A percentile compares a stretch with the other conserved stretches of the same genome.
phyloP scores from a whole-genome alignment of 2,113 vertebrate genomes.

The Carassius gibelio region DNA sequence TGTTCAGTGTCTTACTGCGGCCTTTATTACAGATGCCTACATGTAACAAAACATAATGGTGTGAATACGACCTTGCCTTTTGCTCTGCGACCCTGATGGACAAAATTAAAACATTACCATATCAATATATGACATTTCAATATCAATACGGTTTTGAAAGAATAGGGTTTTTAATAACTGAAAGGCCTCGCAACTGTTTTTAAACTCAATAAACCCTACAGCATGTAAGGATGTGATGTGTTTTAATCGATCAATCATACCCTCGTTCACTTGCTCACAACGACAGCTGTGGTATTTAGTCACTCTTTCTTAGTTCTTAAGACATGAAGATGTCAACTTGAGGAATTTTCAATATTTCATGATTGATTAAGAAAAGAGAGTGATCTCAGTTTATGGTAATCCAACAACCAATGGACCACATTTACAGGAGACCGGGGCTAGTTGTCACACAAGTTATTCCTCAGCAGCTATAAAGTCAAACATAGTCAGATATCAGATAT shows the following conservation, averaged over 20 bases:
- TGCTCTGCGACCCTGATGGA: not conserved
- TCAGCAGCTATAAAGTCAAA: not conserved
- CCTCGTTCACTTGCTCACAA: not conserved
- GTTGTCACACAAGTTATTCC: not conserved
- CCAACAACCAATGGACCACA: not conserved
- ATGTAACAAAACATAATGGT: slow-evolving; percentile 9
- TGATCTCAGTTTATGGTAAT: not conserved
- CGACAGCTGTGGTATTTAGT: slow-evolving; percentile 12
- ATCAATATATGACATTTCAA: slow-evolving; percentile 35
- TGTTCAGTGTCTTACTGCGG: slow-evolving; percentile 51
- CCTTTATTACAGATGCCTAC: slow-evolving; percentile 38
- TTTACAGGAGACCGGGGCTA: not conserved
- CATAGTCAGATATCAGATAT: too few species aligned
- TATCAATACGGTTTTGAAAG: not conserved
- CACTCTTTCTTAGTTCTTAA: slow-evolving; percentile 27
- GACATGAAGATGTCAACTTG: slow-evolving; percentile 42
- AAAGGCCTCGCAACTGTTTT: not conserved
- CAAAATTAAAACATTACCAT: slow-evolving; percentile 36
- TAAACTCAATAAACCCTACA: not conserved
- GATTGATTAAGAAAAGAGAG: slow-evolving; percentile 46
- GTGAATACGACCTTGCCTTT: slow-evolving; percentile 24
- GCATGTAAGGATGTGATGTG: not conserved
- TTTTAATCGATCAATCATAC: not conserved
- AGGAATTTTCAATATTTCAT: slow-evolving; percentile 47
- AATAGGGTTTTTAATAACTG: slow-evolving; percentile 3